Conservation (phyloP, 2,888 invertebrate species). For the Achlya flavicornis region DNA sequence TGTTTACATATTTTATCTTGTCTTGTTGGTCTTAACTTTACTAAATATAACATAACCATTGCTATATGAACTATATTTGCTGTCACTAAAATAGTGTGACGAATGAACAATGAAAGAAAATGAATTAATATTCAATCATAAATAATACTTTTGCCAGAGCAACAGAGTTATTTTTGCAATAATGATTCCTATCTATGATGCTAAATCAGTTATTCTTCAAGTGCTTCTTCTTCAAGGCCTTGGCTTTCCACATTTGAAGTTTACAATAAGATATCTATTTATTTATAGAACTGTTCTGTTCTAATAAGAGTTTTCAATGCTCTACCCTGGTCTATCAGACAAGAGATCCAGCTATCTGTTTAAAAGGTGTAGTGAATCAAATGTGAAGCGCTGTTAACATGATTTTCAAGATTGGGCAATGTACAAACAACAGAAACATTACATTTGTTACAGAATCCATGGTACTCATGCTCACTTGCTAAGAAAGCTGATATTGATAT, state of each 20-base stretch:
- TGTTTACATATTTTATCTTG: too few species aligned
- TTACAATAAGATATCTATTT: not conserved
- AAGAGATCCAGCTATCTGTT: conserved; percentile 17
- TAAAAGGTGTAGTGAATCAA: conserved; percentile 50
- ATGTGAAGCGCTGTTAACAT: conserved; percentile 59
- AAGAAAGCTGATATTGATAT: conserved; percentile 53
- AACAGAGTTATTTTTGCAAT: too few species aligned
- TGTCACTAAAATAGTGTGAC: too few species aligned
- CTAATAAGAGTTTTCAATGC: not conserved
- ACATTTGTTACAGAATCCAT: conserved; percentile 62
- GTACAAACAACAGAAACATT: conserved; percentile 53
- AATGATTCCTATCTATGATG: too few species aligned
- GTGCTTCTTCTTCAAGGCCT: too few species aligned
- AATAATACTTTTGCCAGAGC: too few species aligned
- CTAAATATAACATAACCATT: too few species aligned
- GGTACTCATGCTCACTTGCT: conserved; percentile 52
- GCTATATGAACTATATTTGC: too few species aligned
- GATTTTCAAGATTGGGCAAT: conserved; percentile 47
- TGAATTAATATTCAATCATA: too few species aligned
- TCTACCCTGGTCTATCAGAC: not conserved
- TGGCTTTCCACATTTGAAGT: not conserved
- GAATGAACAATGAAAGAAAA: too few species aligned
- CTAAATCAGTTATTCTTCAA: too few species aligned
- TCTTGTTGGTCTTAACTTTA: too few species aligned
- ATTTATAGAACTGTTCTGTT: not conserved